A percentile compares a stretch with the other conserved stretches of the same genome.
These are phyloP conservation scores for Callyntrura sp. DNA, from an alignment of 2,888 invertebrate genomes.

Conservation along the genomic window DNA sequence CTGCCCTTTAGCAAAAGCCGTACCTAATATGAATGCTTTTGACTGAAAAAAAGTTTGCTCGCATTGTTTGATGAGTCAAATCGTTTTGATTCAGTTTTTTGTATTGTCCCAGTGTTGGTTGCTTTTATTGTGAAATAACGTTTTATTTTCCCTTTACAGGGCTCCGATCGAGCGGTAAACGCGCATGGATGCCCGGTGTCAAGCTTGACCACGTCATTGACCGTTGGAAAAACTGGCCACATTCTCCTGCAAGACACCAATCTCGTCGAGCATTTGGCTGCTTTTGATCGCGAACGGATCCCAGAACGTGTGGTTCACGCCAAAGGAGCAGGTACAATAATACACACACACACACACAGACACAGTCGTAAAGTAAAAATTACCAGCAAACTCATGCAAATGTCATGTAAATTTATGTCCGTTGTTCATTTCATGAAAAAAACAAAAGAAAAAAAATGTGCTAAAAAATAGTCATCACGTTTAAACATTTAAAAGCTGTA, in stretches of 20 bases:
- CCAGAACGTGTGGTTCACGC: conserved; percentile 97
- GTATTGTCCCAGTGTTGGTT: not conserved
- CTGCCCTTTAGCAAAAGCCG: too few species aligned
- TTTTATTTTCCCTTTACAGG: conserved; percentile 9
- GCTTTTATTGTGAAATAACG: not conserved
- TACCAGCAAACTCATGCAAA: too few species aligned
- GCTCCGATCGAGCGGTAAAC: conserved; percentile 69
- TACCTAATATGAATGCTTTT: too few species aligned
- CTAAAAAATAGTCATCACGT: too few species aligned
- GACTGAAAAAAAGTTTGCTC: not conserved
- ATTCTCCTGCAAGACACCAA: conserved; percentile 85
- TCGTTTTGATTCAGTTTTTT: not conserved
- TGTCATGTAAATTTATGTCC: too few species aligned
- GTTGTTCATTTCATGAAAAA: too few species aligned
- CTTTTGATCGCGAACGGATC: conserved; percentile 96
- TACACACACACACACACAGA: too few species aligned
- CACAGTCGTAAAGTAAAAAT: too few species aligned
- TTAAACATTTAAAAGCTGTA: too few species aligned
- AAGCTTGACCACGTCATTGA: conserved; percentile 86
- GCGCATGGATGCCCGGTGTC: conserved; percentile 80
- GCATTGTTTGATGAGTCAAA: not conserved
- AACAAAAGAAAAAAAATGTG: too few species aligned
- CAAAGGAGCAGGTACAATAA: conserved; percentile 92
- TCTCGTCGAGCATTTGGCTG: conserved; percentile 84
- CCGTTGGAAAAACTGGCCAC: conserved; percentile 93